Evolutionary conservation across 2,797 vertebrate species (phyloP), one percentile per base, ranked within the genome.

Genomic region (Clarias pachynema): DNA sequence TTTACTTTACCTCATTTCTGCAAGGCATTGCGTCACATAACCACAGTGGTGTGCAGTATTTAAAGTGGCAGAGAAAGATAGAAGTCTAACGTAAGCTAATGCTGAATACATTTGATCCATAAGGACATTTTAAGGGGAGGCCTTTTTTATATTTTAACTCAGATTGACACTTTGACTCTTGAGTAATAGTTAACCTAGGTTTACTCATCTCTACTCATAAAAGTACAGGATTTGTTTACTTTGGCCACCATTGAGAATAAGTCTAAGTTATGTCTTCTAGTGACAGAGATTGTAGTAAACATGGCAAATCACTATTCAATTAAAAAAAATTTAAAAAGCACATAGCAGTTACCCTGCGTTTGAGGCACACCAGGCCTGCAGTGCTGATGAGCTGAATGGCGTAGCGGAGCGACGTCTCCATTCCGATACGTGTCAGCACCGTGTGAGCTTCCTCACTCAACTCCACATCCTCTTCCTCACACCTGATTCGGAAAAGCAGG

Each of bases 381-480:
- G 97, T 97, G 0, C 96, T 98, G 93, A 99, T 98, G 84, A 99
- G 97, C 93, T 99, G 98, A 87, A 99, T 99, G 83, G 98, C 96
- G 1, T 98, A 99, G 29, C 98, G 96, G 73, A 99, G 95, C 0
- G 98, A 98, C 0, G 97, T 98, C 92, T 98, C 98, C 93, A 97
- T 93, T 62, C 97, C 98, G 0, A 99, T 99, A n/a, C 97, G 96
- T 0, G 98, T 98, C 87, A 99, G 92, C 83, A 99, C 97, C 0
- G 97, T 96, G 91, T 97, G 97, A 57, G 98, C 98, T 8, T 98
- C 98, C 53, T 99, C 97, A 0, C 96, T 97, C 93, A 99, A 95
- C 91, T 98, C 97, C 68, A 99, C 97, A 0, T 99, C 98, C 85
- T 99, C 97, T 87, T 99, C 98, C 89, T 99, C 98, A n/a, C 97